Evolutionary conservation across 1,140 invertebrate genomes (phyloP).

Genomic region (Thaumetopoea pityocampa): DNA sequence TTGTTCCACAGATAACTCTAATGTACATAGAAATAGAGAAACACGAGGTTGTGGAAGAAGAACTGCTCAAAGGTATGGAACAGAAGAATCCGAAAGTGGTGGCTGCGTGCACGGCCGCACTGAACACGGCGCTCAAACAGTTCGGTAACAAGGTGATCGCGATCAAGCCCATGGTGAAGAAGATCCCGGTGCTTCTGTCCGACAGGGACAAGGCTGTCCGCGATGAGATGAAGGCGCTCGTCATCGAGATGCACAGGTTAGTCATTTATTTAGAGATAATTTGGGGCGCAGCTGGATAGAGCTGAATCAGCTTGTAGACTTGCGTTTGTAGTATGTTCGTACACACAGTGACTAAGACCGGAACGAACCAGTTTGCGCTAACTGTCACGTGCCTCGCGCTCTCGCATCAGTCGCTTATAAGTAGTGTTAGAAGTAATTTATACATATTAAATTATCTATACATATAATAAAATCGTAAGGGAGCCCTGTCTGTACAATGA

Average conservation of each 20-base stretch:
- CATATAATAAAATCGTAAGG: no score
- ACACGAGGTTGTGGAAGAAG: conserved; percentile 92
- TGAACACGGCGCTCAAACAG: conserved; percentile 87
- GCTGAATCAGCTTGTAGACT: no score
- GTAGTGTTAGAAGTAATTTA: no score
- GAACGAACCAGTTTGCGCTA: no score
- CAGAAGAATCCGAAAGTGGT: conserved; percentile 98
- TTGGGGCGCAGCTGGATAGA: no score
- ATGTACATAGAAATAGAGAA: conserved; percentile 98
- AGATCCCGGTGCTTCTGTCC: conserved; percentile 88
- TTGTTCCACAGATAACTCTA: conserved; percentile 79
- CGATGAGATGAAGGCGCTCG: conserved; percentile 92
- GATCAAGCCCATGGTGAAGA: conserved; percentile 93
- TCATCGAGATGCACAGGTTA: conserved; percentile 92
- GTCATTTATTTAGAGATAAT: conserved; percentile 3
- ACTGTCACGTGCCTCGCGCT: no score
- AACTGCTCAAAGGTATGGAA: conserved; percentile 94
- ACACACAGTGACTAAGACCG: no score
- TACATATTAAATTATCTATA: no score
- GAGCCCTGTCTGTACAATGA: no score
- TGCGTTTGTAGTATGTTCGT: no score
- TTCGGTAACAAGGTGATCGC: conserved; percentile 95
- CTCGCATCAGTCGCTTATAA: no score
- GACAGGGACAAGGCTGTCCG: conserved; percentile 95
- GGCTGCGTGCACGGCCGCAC: conserved; percentile 85